Percentiles rank a stretch among this genome's conserved stretches.
Conservation (phyloP, 2,797 vertebrate species). For the Siniperca scherzeri region DNA sequence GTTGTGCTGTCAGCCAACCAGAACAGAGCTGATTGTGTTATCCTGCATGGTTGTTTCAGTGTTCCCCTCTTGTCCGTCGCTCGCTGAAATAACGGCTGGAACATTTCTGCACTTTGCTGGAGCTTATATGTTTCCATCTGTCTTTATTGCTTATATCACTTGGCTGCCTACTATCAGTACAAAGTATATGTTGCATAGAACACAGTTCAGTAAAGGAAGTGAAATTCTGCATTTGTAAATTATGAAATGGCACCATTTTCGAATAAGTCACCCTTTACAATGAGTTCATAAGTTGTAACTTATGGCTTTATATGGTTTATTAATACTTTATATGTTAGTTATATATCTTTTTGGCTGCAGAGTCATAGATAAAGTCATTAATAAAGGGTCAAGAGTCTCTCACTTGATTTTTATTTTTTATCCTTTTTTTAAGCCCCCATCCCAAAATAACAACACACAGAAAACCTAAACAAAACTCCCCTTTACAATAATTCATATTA, state of each 20-base stretch:
- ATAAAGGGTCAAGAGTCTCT: neutral
- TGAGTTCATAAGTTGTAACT: neutral
- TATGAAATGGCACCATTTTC: neutral
- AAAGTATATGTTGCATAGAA: neutral
- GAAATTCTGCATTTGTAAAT: neutral
- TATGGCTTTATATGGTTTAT: neutral
- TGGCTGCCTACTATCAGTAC: no score
- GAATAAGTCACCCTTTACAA: no score
- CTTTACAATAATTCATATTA: no score
- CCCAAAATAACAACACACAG: neutral
- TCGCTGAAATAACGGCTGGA: neutral
- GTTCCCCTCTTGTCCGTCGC: neutral
- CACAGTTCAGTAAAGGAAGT: neutral
- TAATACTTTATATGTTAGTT: neutral
- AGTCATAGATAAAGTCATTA: neutral
- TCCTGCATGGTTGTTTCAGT: conserved; percentile 17
- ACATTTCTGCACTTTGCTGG: conserved; percentile 15
- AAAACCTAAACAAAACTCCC: neutral
- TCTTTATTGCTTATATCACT: neutral
- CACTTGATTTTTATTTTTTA: neutral
- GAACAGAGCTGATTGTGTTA: conserved; percentile 33
- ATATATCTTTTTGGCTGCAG: neutral
- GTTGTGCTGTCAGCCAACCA: conserved; percentile 20
- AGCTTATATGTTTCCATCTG: neutral
- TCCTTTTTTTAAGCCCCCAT: neutral